phyloP scores from a whole-genome alignment of 2,797 vertebrate genomes.

The Setipinna tenuifilis region DNA sequence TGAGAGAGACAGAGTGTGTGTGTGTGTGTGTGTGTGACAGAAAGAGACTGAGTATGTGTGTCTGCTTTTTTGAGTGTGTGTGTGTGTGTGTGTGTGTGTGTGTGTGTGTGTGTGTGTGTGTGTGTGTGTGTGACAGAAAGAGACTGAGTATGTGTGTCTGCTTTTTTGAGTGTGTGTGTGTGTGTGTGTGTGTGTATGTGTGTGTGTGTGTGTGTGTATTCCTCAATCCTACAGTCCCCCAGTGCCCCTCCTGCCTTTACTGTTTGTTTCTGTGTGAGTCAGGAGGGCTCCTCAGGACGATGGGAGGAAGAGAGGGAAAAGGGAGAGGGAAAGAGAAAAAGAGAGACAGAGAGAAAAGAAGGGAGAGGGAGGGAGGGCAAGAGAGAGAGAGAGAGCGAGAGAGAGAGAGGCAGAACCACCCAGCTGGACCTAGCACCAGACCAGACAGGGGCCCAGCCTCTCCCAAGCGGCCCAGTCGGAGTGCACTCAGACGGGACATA shows the following conservation, averaged over 20 bases:
- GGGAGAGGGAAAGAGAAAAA: background rate
- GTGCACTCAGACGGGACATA: constrained; percentile 27
- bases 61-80: background rate
- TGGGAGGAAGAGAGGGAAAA: background rate
- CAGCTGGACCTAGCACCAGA: constrained; percentile 26
- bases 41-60: constrained; percentile 17
- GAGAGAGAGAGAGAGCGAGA: constrained; percentile 14
- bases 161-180: background rate
- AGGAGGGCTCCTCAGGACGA: constrained; percentile 27
- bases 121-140: background rate
- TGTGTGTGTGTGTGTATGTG: background rate
- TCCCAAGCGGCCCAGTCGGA: constrained; percentile 24
- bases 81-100: background rate
- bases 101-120: background rate
- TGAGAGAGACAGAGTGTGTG: no score
- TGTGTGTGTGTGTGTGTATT: constrained; percentile 1
- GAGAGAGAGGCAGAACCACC: background rate
- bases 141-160: no score
- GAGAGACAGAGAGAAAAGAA: background rate
- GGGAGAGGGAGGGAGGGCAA: background rate
- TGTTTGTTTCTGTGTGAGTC: constrained; percentile 22
- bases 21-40: background rate
- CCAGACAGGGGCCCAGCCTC: constrained; percentile 24
- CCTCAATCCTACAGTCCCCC: background rate
- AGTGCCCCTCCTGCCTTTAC: constrained; percentile 14